phyloP scores from a whole-genome alignment of 1,140 invertebrate genomes.

The Magallana gigas region DNA sequence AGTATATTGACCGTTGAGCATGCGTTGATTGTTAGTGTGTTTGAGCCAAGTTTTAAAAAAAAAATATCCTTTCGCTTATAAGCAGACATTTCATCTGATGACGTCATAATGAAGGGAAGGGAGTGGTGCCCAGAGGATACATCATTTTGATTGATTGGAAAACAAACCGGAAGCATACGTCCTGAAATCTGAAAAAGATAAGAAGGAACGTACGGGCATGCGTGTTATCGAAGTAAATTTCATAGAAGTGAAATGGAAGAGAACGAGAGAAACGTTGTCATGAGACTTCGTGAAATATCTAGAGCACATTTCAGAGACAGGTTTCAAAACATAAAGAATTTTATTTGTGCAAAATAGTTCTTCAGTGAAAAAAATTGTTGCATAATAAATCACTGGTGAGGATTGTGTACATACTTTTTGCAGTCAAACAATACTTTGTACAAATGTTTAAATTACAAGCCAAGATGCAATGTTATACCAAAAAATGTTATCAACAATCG shows the following conservation, averaged over 20 bases:
- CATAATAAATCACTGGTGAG: too few relatives aligned
- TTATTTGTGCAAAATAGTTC: neutral
- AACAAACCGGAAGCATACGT: slow-evolving; percentile 37
- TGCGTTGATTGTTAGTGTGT: slow-evolving; percentile 26
- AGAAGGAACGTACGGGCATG: slow-evolving; percentile 24
- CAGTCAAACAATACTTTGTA: neutral
- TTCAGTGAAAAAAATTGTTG: too few relatives aligned
- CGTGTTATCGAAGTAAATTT: slow-evolving; percentile 12
- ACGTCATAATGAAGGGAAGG: slow-evolving; percentile 27
- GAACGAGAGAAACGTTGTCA: neutral
- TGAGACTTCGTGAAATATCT: neutral
- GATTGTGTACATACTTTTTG: neutral
- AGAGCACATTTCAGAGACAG: neutral
- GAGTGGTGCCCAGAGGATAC: slow-evolving; percentile 15
- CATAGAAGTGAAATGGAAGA: neutral
- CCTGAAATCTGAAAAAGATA: slow-evolving; percentile 31
- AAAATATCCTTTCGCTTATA: slow-evolving; percentile 19
- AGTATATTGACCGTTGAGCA: neutral
- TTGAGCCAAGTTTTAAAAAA: slow-evolving; percentile 6
- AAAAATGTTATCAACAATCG: neutral
- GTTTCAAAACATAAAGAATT: neutral
- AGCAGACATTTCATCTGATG: slow-evolving; percentile 30
- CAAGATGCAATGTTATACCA: neutral
- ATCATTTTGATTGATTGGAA: slow-evolving; percentile 31
- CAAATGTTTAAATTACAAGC: neutral